A percentile compares a stretch with the other conserved stretches of the same genome.
Evolutionary conservation across 2,113 vertebrate species (phyloP).

Genomic region (Osmerus mordax): DNA sequence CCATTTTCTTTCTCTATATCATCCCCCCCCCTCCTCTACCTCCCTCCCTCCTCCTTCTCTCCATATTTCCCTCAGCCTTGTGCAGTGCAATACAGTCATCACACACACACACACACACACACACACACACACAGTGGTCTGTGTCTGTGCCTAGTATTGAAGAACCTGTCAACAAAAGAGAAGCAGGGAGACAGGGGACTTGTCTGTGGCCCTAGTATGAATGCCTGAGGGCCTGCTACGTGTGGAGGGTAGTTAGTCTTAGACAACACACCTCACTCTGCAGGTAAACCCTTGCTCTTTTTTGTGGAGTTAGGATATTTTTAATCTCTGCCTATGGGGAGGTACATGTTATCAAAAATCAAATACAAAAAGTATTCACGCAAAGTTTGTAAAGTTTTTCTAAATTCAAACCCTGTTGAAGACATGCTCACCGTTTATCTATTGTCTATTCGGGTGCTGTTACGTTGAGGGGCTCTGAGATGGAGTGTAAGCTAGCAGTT

Average conservation of each 20-base stretch:
- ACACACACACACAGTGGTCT: slow-evolving; percentile 58
- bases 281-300: slow-evolving; percentile 66
- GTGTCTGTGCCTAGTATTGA: slow-evolving; percentile 60
- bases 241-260: slow-evolving; percentile 66
- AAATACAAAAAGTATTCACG: slow-evolving; percentile 51
- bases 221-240: slow-evolving; percentile 70
- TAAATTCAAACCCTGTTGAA: neutral
- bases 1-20: slow-evolving; percentile 69
- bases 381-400: slow-evolving; percentile 28
- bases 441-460: neutral
- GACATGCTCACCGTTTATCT: neutral
- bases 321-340: slow-evolving; percentile 53
- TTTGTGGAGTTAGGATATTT: slow-evolving; percentile 56
- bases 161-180: slow-evolving; percentile 65
- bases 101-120: slow-evolving; percentile 56
- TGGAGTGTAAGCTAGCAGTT: neutral
- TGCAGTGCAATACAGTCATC: slow-evolving; percentile 61
- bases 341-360: slow-evolving; percentile 42
- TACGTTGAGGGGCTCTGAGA: neutral
- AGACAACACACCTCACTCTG: slow-evolving; percentile 50
- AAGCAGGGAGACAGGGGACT: slow-evolving; percentile 59
- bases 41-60: slow-evolving; percentile 74
- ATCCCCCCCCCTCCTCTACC: slow-evolving; percentile 22
- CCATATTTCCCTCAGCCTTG: slow-evolving; percentile 76
- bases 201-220: slow-evolving; percentile 69